Conservation (phyloP, 1,140 invertebrate genomes). For the Macrosteles quadrilineatus region DNA sequence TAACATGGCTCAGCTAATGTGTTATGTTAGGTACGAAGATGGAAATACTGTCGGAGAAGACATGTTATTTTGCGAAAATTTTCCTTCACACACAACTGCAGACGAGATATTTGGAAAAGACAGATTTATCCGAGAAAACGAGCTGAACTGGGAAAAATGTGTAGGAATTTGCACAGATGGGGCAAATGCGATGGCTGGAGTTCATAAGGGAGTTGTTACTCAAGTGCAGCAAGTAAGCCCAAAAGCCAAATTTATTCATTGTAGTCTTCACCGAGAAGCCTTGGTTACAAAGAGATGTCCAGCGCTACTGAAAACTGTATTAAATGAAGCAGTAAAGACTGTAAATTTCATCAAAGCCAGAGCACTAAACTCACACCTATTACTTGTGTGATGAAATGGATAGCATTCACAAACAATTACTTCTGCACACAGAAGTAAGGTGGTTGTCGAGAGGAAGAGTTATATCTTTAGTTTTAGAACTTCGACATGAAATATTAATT, state of each 20-base stretch:
- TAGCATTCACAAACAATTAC: slow-evolving; percentile 13
- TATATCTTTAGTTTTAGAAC: no score
- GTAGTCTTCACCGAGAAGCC: background rate
- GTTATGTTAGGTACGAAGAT: slow-evolving; percentile 25
- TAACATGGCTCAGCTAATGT: slow-evolving; percentile 19
- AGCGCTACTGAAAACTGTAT: background rate
- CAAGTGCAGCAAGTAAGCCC: no score
- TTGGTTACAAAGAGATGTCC: background rate
- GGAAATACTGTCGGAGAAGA: slow-evolving; percentile 9
- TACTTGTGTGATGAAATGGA: slow-evolving; percentile 6
- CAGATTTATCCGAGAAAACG: slow-evolving; percentile 3
- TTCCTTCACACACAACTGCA: background rate
- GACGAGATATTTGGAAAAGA: slow-evolving; percentile 5
- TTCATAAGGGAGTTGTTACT: no score
- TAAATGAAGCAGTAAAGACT: background rate
- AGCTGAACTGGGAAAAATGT: slow-evolving; percentile 4
- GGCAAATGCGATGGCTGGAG: background rate
- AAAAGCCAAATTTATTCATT: no score
- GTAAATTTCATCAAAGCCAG: slow-evolving; percentile 15
- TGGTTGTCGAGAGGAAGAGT: slow-evolving; percentile 2
- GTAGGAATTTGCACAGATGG: slow-evolving; percentile 17
- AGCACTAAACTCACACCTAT: background rate
- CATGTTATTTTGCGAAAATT: slow-evolving; percentile 14
- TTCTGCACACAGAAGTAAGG: background rate
- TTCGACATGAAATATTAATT: slow-evolving; percentile 9